phyloP scores from a whole-genome alignment of 2,888 invertebrate species.

The Agonopterix alstromeriana region DNA sequence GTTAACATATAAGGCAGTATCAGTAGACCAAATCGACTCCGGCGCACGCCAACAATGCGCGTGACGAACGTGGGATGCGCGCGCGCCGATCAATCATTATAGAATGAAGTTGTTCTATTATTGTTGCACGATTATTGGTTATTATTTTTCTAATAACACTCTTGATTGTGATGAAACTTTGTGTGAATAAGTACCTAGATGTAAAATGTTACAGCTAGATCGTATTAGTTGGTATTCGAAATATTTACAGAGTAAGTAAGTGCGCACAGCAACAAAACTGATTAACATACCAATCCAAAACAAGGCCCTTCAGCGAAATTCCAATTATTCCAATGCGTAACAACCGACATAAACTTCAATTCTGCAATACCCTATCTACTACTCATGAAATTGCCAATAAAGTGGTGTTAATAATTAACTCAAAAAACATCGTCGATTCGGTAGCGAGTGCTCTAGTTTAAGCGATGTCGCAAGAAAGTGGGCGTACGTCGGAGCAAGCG shows the following conservation, averaged over 20 bases:
- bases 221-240: too few relatives aligned
- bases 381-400: slow-evolving; percentile 29
- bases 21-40: slow-evolving; percentile 15
- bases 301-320: slow-evolving; percentile 6
- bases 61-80: slow-evolving; percentile 62
- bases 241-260: not conserved
- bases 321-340: not conserved
- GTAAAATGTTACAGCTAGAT: too few relatives aligned
- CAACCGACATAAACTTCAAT: too few relatives aligned
- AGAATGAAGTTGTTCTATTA: slow-evolving; percentile 61
- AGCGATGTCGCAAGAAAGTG: slow-evolving; percentile 58
- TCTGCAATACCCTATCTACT: slow-evolving; percentile 13
- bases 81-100: slow-evolving; percentile 53
- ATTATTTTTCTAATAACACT: slow-evolving; percentile 47
- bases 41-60: slow-evolving; percentile 23
- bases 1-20: slow-evolving; percentile 22
- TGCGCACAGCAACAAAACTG: not conserved
- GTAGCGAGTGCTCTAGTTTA: slow-evolving; percentile 60
- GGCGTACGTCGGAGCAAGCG: slow-evolving; percentile 42
- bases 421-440: slow-evolving; percentile 19
- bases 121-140: slow-evolving; percentile 41
- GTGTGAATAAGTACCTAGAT: not conserved
- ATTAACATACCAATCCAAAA: slow-evolving; percentile 2
- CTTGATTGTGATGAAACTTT: slow-evolving; percentile 32
- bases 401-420: slow-evolving; percentile 16